These are phyloP conservation scores for Standfussiana lucernea DNA, from an alignment of 2,888 invertebrate genomes.

Conservation along the genomic window DNA sequence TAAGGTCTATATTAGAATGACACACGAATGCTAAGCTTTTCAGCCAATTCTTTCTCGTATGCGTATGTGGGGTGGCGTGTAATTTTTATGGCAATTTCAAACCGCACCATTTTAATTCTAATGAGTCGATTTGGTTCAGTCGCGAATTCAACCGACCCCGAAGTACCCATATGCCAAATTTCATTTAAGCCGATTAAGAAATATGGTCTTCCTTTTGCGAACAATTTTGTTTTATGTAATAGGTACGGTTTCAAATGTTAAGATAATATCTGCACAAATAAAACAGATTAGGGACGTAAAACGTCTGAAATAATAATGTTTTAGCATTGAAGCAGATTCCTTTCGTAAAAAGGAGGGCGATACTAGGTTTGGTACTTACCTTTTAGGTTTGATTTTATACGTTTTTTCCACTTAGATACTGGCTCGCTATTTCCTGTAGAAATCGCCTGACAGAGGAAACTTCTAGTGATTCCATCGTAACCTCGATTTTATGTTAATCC, in stretches of 20 bases:
- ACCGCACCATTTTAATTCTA: constrained; percentile 60
- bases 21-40: constrained; percentile 34
- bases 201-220: constrained; percentile 52
- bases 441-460: constrained; percentile 8
- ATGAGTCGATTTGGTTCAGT: constrained; percentile 56
- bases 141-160: constrained; percentile 55
- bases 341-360: constrained; percentile 12
- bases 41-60: constrained; percentile 42
- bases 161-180: constrained; percentile 53
- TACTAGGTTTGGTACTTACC: constrained; percentile 6
- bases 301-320: constrained; percentile 30
- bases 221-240: constrained; percentile 34
- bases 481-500: constrained; percentile 24
- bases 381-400: constrained; percentile 11
- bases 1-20: constrained; percentile 56
- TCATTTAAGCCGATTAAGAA: constrained; percentile 59
- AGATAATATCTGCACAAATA: constrained; percentile 14
- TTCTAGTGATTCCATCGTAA: constrained; percentile 2
- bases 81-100: constrained; percentile 58
- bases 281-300: constrained; percentile 23
- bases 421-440: constrained; percentile 1
- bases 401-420: constrained; percentile 22
- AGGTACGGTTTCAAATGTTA: constrained; percentile 21
- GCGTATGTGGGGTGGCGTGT: constrained; percentile 32
- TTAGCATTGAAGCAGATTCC: constrained; percentile 1